A percentile compares a stretch with the other conserved stretches of the same genome.
phyloP scores from a whole-genome alignment of 2,888 invertebrate species.

The Patella depressa region DNA sequence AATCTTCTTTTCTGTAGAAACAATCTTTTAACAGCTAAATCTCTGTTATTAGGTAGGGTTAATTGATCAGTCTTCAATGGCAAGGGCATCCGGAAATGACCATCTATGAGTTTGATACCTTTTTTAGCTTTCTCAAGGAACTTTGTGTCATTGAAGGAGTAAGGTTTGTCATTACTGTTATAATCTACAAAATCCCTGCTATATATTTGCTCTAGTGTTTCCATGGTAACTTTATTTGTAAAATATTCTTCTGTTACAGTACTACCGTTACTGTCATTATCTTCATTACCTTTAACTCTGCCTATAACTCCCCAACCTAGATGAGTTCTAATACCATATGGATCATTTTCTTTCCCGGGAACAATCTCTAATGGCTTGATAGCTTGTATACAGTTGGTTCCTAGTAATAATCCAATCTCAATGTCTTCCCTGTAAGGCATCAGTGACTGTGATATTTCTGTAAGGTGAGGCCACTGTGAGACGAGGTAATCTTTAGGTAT shows the following conservation, averaged over 20 bases:
- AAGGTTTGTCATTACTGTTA: not conserved
- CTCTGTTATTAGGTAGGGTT: constrained; percentile 1
- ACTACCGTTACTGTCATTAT: not conserved
- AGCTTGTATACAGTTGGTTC: constrained; percentile 1
- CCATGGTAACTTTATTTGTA: not conserved
- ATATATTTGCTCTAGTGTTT: not conserved
- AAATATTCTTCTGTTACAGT: not conserved
- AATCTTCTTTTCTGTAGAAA: constrained; percentile 8
- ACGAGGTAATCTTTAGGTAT: constrained; percentile 15
- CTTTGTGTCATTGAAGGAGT: constrained; percentile 19
- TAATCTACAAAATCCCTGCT: constrained; percentile 16
- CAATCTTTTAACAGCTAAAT: constrained; percentile 1
- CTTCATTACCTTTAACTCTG: not conserved
- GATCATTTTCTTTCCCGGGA: constrained; percentile 8
- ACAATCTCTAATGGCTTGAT: constrained; percentile 8
- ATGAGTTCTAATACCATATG: constrained; percentile 14
- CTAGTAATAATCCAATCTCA: not conserved
- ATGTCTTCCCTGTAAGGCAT: constrained; percentile 5
- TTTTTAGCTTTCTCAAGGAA: not conserved
- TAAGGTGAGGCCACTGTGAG: not conserved
- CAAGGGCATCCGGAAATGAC: not conserved
- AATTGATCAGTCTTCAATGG: not conserved
- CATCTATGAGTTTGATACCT: constrained; percentile 1
- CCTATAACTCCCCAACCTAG: constrained; percentile 19
- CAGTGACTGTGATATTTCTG: not conserved